Conservation (phyloP, 2,113 vertebrate species). For the Opisthocomus hoazin region DNA sequence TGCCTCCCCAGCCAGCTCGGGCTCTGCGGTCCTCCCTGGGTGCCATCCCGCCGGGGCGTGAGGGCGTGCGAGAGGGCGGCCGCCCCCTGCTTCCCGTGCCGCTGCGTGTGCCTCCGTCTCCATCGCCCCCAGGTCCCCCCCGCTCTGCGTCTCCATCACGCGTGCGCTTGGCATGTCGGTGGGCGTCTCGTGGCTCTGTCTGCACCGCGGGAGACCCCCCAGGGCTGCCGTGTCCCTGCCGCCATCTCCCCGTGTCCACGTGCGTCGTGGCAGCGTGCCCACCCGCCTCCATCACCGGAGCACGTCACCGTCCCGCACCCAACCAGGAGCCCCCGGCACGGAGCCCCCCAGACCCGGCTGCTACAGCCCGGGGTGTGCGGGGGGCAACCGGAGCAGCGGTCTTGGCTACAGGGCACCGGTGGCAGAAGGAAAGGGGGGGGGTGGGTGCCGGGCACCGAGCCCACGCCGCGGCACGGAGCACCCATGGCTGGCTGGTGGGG, state of each 20-base stretch:
- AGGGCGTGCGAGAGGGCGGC: not conserved
- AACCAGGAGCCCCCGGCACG: not conserved
- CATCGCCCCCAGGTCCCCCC: not conserved
- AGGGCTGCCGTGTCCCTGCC: not conserved
- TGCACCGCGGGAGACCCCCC: not conserved
- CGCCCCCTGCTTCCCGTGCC: not conserved
- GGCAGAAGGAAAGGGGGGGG: not conserved
- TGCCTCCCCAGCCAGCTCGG: slow-evolving; percentile 68
- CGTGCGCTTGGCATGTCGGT: not conserved
- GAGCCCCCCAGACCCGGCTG: not conserved
- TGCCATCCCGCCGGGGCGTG: not conserved
- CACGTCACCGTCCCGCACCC: not conserved
- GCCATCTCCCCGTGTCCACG: not conserved
- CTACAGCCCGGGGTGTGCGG: not conserved
- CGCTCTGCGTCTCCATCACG: not conserved
- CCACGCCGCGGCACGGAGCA: not conserved
- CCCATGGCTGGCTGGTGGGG: not conserved
- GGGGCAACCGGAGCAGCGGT: not conserved
- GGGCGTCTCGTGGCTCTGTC: not conserved
- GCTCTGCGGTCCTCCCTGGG: slow-evolving; percentile 3
- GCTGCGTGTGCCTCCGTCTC: not conserved
- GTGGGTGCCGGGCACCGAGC: not conserved
- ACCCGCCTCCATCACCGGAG: not conserved
- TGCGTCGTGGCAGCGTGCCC: not conserved
- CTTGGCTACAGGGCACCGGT: not conserved